Base-by-base conservation (phyloP, 2,113 vertebrate species). In the Platycercus adscitus region DNA sequence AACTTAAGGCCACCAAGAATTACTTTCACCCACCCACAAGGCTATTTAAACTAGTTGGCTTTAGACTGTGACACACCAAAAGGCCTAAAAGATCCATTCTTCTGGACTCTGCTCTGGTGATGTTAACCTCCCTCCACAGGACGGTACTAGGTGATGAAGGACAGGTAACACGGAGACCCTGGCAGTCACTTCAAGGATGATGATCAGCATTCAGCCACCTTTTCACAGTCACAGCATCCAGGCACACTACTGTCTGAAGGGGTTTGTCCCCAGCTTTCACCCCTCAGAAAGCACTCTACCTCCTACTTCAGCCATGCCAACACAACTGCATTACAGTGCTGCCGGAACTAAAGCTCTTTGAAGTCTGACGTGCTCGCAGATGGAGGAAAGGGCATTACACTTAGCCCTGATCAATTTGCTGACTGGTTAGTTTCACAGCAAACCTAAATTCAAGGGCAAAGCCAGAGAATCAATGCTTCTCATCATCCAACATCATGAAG, bases 391-490 rank as follows among this genome's bases (percentile, higher is more conserved):
- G 20, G n/a, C 44, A 26, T 61, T 43, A 25, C 35, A 7, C 24
- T 69, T 37, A 25, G 47, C 5, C 28, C 66, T 28, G 26, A 43
- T 5, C 39, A 47, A 15, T 73, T 77, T 88, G 46, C 86, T 56
- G 64, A 64, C 13, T 10, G 12, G 16, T 35, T 9, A 56, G 35
- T 53, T 83, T 81, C 50, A 63, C 1, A 3, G 84, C 73, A 92
- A 91, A 78, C 7, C 47, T 7, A 21, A 39, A 68, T 39, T 20
- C 1, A 19, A 87, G 52, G 60, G 55, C 56, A 89, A 29, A 25
- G 81, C 58, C 80, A 78, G 55, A 63, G 52, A 86, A 93, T 88
- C 80, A 63, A 55, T 78, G 37, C 20, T 86, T 56, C 53, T 80
- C 26, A 3, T 17, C 56, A 33, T 9, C 41, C 4, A 47, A 33